Evolutionary conservation across 2,888 invertebrate species (phyloP).

Genomic region (Galerucella nymphaeae): DNA sequence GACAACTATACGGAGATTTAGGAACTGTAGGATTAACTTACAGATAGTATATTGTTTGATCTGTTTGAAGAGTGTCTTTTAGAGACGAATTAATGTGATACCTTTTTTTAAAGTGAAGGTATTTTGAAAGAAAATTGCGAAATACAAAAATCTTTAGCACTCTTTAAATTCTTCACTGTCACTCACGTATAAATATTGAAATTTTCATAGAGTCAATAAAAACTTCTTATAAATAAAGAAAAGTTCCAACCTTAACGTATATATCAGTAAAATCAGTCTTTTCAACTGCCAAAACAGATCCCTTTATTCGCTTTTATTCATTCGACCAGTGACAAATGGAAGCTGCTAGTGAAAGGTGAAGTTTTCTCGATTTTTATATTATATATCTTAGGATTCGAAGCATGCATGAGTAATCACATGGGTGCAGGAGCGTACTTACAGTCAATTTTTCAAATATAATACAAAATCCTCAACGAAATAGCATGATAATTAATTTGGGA

Average conservation of each 20-base stretch:
- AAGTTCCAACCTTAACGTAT: conserved; percentile 51
- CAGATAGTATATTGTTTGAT: background rate
- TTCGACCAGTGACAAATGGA: conserved; percentile 63
- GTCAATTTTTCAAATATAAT: background rate
- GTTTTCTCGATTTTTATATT: conserved; percentile 63
- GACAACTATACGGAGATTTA: background rate
- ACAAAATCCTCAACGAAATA: background rate
- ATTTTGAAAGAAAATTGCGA: no score
- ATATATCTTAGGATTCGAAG: conserved; percentile 48
- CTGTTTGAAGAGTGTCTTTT: background rate
- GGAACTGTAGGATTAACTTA: conserved; percentile 7
- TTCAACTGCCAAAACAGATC: conserved; percentile 52
- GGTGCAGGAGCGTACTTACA: background rate
- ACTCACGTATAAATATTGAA: background rate
- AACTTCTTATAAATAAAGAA: conserved; percentile 46
- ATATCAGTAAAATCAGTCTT: conserved; percentile 59
- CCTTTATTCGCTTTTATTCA: conserved; percentile 57
- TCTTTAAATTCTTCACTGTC: background rate
- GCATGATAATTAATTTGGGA: no score
- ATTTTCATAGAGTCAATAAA: conserved; percentile 29
- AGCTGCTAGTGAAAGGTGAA: conserved; percentile 65
- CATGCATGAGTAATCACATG: conserved; percentile 54
- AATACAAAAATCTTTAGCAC: no score
- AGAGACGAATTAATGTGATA: background rate
- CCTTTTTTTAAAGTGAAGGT: background rate